These are phyloP conservation scores for Antechinus flavipes DNA, from an alignment of 2,113 vertebrate genomes.

Conservation along the genomic window DNA sequence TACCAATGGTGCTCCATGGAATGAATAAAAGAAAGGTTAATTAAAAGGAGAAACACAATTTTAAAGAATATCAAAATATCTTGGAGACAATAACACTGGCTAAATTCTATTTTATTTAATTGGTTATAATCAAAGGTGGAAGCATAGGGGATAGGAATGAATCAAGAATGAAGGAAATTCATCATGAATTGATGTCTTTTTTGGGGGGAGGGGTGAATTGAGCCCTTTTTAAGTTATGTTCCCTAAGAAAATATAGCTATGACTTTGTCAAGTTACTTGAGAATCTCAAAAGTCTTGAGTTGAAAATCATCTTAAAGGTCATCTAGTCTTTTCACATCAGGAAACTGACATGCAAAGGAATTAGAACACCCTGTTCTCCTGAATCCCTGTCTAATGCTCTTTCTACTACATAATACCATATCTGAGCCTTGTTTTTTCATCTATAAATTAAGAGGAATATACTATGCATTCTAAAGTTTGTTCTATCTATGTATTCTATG, in stretches of 20 bases:
- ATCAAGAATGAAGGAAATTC: not conserved
- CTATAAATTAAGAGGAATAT: not conserved
- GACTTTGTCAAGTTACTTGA: not conserved
- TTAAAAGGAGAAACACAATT: slow-evolving; percentile 26
- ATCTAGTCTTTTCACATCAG: not conserved
- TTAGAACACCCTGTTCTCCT: not conserved
- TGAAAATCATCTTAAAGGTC: not conserved
- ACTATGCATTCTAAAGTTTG: not conserved
- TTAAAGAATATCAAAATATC: slow-evolving; percentile 18
- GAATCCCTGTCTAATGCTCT: not conserved
- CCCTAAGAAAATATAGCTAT: not conserved
- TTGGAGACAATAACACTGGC: slow-evolving; percentile 6
- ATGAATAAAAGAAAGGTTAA: slow-evolving; percentile 20
- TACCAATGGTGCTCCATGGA: not conserved
- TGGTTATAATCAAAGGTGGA: slow-evolving; percentile 7
- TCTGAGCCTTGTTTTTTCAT: not conserved
- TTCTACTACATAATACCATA: not conserved
- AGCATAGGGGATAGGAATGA: not conserved
- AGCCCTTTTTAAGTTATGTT: not conserved
- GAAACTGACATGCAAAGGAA: not conserved
- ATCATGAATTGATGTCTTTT: not conserved
- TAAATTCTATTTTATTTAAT: not conserved
- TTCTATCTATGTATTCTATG: not conserved
- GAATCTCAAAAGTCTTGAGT: not conserved
- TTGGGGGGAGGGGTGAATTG: not conserved